Evolutionary conservation across 1,140 invertebrate species (phyloP).

Genomic region (Glomeris maerens): DNA sequence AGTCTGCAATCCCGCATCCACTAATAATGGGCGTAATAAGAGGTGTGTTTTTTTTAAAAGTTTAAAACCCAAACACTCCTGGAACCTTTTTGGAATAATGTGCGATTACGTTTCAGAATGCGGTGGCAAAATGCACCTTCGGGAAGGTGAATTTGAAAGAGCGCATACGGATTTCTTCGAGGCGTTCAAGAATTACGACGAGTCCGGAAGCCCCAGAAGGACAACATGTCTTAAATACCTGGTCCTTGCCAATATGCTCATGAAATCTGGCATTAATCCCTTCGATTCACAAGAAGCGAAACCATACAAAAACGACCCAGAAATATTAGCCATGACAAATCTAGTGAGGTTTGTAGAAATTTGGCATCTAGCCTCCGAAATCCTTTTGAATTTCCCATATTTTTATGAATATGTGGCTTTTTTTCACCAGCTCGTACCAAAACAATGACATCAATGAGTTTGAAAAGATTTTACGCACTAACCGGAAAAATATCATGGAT

Average conservation of each 20-base stretch:
- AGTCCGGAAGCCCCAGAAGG: constrained; percentile 90
- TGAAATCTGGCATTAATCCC: constrained; percentile 99
- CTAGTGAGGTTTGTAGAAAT: constrained; percentile 74
- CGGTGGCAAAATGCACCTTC: constrained; percentile 98
- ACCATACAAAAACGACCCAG: constrained; percentile 98
- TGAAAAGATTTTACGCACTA: constrained; percentile 88
- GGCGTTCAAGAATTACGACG: constrained; percentile 99
- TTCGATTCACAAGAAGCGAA: constrained; percentile 99
- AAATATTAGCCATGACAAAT: constrained; percentile 99
- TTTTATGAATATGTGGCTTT: constrained; percentile 7
- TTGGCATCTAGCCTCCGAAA: neutral
- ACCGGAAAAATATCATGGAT: constrained; percentile 95
- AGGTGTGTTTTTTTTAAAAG: constrained; percentile 41
- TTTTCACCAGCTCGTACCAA: constrained; percentile 63
- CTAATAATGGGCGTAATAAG: constrained; percentile 98
- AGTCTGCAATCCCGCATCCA: constrained; percentile 98
- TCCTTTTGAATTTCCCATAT: constrained; percentile 4
- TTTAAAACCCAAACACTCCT: constrained; percentile 8
- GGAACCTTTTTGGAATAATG: constrained; percentile 5
- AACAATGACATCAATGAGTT: constrained; percentile 99
- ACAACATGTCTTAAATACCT: constrained; percentile 98
- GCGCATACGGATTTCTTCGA: constrained; percentile 99
- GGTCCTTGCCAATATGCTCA: constrained; percentile 96
- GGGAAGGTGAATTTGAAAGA: constrained; percentile 97
- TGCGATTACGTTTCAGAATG: constrained; percentile 59